These are phyloP conservation scores for Drosophila carrolli DNA, from an alignment of 1,140 invertebrate species.

Conservation along the genomic window DNA sequence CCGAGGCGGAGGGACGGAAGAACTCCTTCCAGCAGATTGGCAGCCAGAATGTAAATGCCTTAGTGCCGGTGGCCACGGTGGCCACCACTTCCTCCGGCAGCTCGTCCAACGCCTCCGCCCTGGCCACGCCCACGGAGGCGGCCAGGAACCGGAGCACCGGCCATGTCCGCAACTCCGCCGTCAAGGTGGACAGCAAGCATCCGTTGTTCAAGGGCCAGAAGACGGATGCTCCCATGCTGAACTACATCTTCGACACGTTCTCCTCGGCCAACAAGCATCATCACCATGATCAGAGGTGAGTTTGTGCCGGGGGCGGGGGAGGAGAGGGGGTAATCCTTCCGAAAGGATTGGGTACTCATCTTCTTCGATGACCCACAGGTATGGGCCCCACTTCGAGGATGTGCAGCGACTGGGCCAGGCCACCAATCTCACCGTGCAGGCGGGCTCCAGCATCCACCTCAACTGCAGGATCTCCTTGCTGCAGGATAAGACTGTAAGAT, in stretches of 20 bases:
- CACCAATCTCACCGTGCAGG: slow-evolving; percentile 91
- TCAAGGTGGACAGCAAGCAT: slow-evolving; percentile 75
- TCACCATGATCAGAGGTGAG: slow-evolving; percentile 87
- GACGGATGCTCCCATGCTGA: slow-evolving; percentile 89
- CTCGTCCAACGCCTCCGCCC: slow-evolving; percentile 15
- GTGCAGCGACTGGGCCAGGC: slow-evolving; percentile 86
- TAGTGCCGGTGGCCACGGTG: slow-evolving; percentile 38
- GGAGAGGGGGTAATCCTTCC: background rate
- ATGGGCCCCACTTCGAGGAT: slow-evolving; percentile 90
- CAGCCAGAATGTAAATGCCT: slow-evolving; percentile 71
- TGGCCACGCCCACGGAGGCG: slow-evolving; percentile 26
- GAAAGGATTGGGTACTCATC: background rate
- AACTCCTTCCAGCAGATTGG: slow-evolving; percentile 72
- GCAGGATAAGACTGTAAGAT: slow-evolving; percentile 93
- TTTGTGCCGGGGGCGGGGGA: background rate
- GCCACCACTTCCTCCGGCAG: slow-evolving; percentile 25
- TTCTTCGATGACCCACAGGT: slow-evolving; percentile 79
- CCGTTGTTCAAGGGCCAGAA: slow-evolving; percentile 84
- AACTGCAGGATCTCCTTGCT: slow-evolving; percentile 93
- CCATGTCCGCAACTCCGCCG: slow-evolving; percentile 54
- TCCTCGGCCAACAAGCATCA: slow-evolving; percentile 89
- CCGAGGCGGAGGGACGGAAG: slow-evolving; percentile 45
- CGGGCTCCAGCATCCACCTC: slow-evolving; percentile 91
- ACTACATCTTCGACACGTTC: slow-evolving; percentile 90
- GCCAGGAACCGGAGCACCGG: slow-evolving; percentile 21